Evolutionary conservation across 2,113 vertebrate genomes (phyloP), one percentile per base, ranked within the genome.

Genomic region (Turdus rufiventris): DNA sequence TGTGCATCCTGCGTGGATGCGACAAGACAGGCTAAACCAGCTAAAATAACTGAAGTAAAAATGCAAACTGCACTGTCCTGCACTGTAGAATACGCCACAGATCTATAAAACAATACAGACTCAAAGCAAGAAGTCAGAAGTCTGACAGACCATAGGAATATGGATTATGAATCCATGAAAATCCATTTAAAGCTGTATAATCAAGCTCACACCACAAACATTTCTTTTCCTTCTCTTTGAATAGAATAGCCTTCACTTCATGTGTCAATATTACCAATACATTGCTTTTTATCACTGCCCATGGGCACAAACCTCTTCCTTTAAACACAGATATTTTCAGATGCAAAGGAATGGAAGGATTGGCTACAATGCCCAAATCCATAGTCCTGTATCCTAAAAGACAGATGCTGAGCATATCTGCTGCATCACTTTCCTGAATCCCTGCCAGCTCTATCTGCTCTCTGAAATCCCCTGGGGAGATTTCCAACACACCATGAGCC

Each of bases 251-350:
- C 29, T 9, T 58, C 24, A 28, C 3, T 47, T 25, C 18, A 42
- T 14, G 5, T 24, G 26, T 12, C 81, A 91, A 0, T 54, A 80
- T 29, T 34, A n/a, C 31, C 12, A 26, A 75, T 15, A 63, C 2
- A 47, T 0, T 50, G 14, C 38, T 42, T 57, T 47, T 17, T 6
- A 28, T 6, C 14, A 38, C 0, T 36, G 70, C 3, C n/a, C 18
- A 2, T 1, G 19, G 36, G 14, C 14, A 51, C 7, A 21, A 68
- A 81, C 19, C 21, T 8, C 50, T 54, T 60, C 45, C 53, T 70
- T 72, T 31, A 20, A 56, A 67, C n/a, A 82, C 21, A 47, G 28
- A 1, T 21, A 54, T 33, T 76, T 83, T 56, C 8, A 9, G 34
- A 66, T 29, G 28, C 23, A 60, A 60, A 48, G 14, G 14, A 89